Conservation (phyloP, 2,113 vertebrate genomes). For the Cyprinodon brontotheroides region DNA sequence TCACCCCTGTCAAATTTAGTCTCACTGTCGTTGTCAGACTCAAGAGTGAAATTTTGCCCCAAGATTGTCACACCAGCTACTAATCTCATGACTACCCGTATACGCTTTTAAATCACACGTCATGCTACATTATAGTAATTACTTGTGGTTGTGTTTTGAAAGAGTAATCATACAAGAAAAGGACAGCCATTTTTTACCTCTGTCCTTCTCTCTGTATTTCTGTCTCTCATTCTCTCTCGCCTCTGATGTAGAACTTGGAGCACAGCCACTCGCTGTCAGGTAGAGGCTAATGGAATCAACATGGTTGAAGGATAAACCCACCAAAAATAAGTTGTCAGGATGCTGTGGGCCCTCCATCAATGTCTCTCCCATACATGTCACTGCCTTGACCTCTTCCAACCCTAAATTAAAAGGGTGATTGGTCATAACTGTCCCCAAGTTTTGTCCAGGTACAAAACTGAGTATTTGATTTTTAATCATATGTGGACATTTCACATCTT, state of each 20-base stretch:
- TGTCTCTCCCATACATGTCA: conserved; percentile 36
- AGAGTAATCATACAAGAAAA: conserved; percentile 22
- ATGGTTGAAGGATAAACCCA: conserved; percentile 73
- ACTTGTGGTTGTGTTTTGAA: conserved; percentile 2
- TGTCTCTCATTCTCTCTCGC: conserved; percentile 48
- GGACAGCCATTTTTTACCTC: conserved; percentile 32
- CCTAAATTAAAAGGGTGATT: conserved; percentile 29
- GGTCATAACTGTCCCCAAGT: conserved; percentile 50
- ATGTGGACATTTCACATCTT: background rate
- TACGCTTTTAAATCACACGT: conserved; percentile 4
- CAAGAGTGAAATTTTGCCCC: conserved; percentile 15
- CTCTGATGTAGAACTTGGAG: conserved; percentile 61
- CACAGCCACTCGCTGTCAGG: conserved; percentile 65
- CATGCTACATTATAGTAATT: background rate
- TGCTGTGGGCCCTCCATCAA: conserved; percentile 65
- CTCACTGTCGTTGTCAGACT: conserved; percentile 25
- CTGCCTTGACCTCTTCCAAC: conserved; percentile 55
- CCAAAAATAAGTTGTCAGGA: conserved; percentile 72
- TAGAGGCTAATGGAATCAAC: conserved; percentile 71
- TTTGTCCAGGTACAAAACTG: conserved; percentile 24
- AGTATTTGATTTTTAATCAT: background rate
- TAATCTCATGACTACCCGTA: conserved; percentile 37
- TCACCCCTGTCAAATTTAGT: conserved; percentile 47
- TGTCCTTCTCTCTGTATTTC: conserved; percentile 36
- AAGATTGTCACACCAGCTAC: conserved; percentile 17